Evolutionary conservation across 2,113 vertebrate genomes (phyloP).

Genomic region (Calonectris borealis): DNA sequence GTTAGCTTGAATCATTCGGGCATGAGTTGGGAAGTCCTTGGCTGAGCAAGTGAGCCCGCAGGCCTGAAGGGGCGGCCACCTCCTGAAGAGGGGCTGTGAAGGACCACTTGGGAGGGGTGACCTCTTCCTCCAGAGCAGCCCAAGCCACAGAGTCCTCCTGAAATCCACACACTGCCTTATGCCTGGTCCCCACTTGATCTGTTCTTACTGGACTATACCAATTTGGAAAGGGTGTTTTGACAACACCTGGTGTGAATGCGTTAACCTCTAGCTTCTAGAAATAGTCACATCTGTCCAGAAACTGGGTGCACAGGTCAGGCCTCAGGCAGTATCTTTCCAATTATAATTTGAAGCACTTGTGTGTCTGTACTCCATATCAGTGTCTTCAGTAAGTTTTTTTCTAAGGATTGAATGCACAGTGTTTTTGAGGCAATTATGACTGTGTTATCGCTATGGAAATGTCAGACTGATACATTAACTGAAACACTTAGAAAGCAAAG

Average conservation of each 20-base stretch:
- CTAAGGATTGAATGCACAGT: background rate
- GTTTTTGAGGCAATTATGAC: background rate
- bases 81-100: background rate
- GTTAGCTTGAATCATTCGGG: background rate
- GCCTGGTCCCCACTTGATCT: fast-evolving
- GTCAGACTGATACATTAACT: background rate
- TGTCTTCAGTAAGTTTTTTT: background rate
- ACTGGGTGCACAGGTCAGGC: background rate
- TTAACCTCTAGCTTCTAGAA: background rate
- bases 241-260: background rate
- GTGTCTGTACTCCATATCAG: background rate
- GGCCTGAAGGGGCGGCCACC: background rate
- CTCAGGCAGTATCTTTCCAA: background rate
- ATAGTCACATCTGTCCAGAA: background rate
- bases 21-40: background rate
- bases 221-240: background rate
- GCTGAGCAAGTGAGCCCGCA: background rate
- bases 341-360: background rate
- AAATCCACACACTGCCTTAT: background rate
- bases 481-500: background rate
- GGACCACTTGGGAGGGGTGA: background rate
- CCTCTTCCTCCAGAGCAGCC: background rate
- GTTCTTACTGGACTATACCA: background rate
- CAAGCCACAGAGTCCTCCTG: background rate
- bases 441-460: background rate